These are phyloP conservation scores for Oostethus manadensis DNA, from an alignment of 2,113 vertebrate genomes.

Conservation along the genomic window DNA sequence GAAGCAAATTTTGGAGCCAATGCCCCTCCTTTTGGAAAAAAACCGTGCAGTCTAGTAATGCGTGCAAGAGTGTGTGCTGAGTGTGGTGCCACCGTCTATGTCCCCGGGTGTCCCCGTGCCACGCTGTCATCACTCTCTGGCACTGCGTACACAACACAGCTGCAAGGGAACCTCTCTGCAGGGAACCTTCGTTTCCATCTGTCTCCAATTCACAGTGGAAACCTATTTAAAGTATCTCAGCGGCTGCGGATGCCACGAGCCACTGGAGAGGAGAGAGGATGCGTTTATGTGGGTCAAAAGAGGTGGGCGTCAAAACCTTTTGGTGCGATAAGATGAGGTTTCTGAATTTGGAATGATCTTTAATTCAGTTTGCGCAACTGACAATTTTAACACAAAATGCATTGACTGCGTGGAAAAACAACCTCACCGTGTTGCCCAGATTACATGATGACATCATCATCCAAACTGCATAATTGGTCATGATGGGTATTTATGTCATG, in stretches of 20 bases:
- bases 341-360: not conserved
- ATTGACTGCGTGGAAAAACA: too few species aligned
- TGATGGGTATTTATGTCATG: too few species aligned
- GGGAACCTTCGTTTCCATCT: conserved; percentile 76
- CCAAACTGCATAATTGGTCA: too few species aligned
- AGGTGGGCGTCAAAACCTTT: conserved; percentile 18
- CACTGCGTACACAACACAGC: conserved; percentile 67
- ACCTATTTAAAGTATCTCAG: conserved; percentile 70
- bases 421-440: too few species aligned
- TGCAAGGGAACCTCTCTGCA: conserved; percentile 71
- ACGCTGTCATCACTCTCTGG: conserved; percentile 71
- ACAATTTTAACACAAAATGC: too few species aligned
- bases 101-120: conserved; percentile 61
- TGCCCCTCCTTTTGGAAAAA: conserved; percentile 46
- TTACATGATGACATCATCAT: too few species aligned
- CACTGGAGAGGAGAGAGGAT: conserved; percentile 37
- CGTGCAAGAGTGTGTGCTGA: conserved; percentile 12
- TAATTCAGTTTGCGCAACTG: not conserved
- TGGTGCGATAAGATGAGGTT: not conserved
- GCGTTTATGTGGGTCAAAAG: conserved; percentile 36
- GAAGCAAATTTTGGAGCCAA: conserved; percentile 53
- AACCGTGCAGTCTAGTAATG: conserved; percentile 23
- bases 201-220: conserved; percentile 72
- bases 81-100: conserved; percentile 43
- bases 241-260: conserved; percentile 59